Evolutionary conservation across 2,797 vertebrate genomes (phyloP).

Genomic region (Amazonetta brasiliensis): DNA sequence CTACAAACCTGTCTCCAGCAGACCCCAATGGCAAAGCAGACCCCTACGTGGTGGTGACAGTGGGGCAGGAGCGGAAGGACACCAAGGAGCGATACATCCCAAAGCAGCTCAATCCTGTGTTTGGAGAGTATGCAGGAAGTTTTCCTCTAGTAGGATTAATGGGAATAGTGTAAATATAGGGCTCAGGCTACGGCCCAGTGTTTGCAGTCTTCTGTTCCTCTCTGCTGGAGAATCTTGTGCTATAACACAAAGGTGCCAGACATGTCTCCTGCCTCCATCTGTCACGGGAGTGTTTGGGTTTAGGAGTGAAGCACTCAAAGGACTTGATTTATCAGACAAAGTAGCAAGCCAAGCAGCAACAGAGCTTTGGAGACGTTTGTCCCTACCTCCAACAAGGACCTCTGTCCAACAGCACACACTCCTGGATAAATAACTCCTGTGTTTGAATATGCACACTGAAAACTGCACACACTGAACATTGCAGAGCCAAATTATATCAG

Average conservation of each 20-base stretch:
- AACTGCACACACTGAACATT: neutral
- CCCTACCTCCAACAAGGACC: neutral
- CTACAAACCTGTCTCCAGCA: conserved; percentile 88
- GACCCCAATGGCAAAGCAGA: conserved; percentile 94
- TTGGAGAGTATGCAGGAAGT: conserved; percentile 89
- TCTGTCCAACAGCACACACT: neutral
- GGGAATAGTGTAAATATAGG: neutral
- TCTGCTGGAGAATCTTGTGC: neutral
- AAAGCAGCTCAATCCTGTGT: conserved; percentile 93
- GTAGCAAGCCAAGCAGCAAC: neutral
- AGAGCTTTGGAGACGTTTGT: neutral
- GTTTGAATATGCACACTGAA: neutral
- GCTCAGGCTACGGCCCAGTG: neutral
- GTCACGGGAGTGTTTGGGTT: neutral
- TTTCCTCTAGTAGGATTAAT: neutral
- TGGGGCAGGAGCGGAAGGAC: conserved; percentile 83
- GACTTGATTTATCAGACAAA: neutral
- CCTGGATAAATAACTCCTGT: neutral
- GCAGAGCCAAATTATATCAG: neutral
- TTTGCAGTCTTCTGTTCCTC: neutral
- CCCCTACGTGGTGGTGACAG: conserved; percentile 88
- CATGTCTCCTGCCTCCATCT: neutral
- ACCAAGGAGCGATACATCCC: conserved; percentile 92
- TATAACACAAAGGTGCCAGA: neutral
- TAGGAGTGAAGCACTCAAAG: neutral